Evolutionary conservation across 2,888 invertebrate species (phyloP), one percentile per base, ranked within the genome.

Genomic region (Sturmia bella): DNA sequence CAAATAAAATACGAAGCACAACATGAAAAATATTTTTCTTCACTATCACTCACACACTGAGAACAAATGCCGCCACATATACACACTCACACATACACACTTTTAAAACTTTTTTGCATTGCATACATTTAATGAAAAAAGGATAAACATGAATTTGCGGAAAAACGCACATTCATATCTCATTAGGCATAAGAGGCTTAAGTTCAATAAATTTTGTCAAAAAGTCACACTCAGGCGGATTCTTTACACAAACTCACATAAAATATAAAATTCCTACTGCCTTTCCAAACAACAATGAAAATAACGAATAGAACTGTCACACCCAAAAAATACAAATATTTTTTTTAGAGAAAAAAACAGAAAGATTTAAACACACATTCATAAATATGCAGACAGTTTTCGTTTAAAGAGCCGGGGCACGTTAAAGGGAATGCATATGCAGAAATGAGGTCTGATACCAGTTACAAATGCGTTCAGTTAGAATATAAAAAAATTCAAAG

Each of bases 131-230:
- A 5, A 27, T 5, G 21, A 32, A 48, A 27, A 64, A 48, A 17
- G 39, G 13, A 45, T 64, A 54, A 45, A 39, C 17, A 17, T 2
- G 21, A 52, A 45, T 59, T 39, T 69, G 21, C 48, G 21, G 37
- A 39, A 17, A 64, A 83, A 76, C 79, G 72, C 83, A 83, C 75
- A 83, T 83, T 83, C 83, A 83, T 83, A 79, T 83, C 83, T 83
- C 83, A 83, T 83, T 83, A 83, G 83, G 74, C 77, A 82, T 82
- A 82, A 82, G 82, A 78, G 82, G 82, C 74, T 82, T 82, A 78
- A 74, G 82, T 74, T 70, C 78, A 69, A 82, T 82, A 82, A 82
- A 82, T 82, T 74, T 82, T 82, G 78, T 70, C 79, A 80, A 80
- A 83, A 80, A 77, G 76, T 76, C 80, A 69, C 68, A 77, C 72